Conservation (phyloP, 35 echinoderm and acorn worm genomes). For the Lytechinus variegatus region DNA sequence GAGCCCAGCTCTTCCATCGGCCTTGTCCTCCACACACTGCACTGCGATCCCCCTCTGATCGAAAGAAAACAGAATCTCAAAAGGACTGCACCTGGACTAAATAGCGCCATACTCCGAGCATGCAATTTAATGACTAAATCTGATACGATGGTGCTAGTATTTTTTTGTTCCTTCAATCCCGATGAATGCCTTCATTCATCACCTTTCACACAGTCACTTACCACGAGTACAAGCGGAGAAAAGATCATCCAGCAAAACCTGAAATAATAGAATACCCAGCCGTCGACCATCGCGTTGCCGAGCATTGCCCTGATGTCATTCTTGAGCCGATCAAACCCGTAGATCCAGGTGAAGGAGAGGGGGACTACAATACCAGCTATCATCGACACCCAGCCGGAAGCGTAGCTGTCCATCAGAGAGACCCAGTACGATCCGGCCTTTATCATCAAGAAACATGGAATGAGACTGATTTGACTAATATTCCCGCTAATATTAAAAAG, state of each 20-base stretch:
- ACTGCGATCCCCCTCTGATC: no score
- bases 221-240: neutral
- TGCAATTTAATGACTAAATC: no score
- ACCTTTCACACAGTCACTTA: neutral
- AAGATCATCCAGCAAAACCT: slow-evolving; percentile 43
- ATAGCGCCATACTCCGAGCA: no score
- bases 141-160: no score
- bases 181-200: neutral
- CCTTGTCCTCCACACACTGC: no score
- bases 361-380: slow-evolving; percentile 41
- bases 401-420: neutral
- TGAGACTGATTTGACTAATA: no score
- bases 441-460: neutral
- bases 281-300: slow-evolving; percentile 53
- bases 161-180: no score
- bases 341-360: slow-evolving; percentile 62
- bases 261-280: slow-evolving; percentile 54
- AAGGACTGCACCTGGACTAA: no score
- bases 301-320: slow-evolving; percentile 75
- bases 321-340: slow-evolving; percentile 58
- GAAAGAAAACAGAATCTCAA: no score
- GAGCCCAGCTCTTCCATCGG: no score
- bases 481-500: no score
- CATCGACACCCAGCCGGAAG: neutral
- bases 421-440: slow-evolving; percentile 22